These are phyloP conservation scores for Xestia xanthographa DNA, from an alignment of 2,888 invertebrate genomes.

Conservation along the genomic window DNA sequence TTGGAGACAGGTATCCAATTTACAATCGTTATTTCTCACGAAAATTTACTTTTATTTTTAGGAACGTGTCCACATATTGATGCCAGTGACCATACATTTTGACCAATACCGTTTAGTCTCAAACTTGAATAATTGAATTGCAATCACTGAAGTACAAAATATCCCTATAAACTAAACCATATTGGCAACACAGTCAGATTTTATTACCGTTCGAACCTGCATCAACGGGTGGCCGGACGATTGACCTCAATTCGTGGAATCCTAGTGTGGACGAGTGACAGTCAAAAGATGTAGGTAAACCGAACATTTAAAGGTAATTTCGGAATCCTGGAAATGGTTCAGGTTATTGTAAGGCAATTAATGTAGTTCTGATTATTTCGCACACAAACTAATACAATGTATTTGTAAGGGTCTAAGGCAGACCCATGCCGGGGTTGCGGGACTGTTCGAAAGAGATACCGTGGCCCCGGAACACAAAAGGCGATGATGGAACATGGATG, in stretches of 20 bases:
- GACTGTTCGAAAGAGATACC: too few relatives aligned
- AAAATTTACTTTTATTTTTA: too few relatives aligned
- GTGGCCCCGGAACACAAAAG: too few relatives aligned
- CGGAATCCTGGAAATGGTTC: not conserved
- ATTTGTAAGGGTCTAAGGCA: not conserved
- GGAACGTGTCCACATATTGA: too few relatives aligned
- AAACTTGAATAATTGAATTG: constrained; percentile 25
- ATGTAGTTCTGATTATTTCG: not conserved
- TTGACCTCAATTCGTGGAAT: constrained; percentile 41
- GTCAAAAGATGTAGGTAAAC: constrained; percentile 18
- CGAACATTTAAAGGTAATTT: constrained; percentile 9
- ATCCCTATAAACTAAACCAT: not conserved
- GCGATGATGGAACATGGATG: too few relatives aligned
- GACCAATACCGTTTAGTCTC: constrained; percentile 7
- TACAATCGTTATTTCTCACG: too few relatives aligned
- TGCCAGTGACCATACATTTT: too few relatives aligned
- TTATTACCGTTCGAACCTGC: constrained; percentile 21
- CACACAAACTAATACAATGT: not conserved
- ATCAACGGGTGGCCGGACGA: constrained; percentile 18
- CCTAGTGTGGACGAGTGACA: constrained; percentile 13
- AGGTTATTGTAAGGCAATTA: constrained; percentile 1
- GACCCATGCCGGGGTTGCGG: too few relatives aligned
- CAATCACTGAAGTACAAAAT: constrained; percentile 17
- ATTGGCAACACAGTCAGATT: constrained; percentile 22
- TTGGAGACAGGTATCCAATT: too few relatives aligned